These are phyloP conservation scores for Magallana ariakensis DNA, from an alignment of 1,140 invertebrate genomes.

Conservation along the genomic window DNA sequence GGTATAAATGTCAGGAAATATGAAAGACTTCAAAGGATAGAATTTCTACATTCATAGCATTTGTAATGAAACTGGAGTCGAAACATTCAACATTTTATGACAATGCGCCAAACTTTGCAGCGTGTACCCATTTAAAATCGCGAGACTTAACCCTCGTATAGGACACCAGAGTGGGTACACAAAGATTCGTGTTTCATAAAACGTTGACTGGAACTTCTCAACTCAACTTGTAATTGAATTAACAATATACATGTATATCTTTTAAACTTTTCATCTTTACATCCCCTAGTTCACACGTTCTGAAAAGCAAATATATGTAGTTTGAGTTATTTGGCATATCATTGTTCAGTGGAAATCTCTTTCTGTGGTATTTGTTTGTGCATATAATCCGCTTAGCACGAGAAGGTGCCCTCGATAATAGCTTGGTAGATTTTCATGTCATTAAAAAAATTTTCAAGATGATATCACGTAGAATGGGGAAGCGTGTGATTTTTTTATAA, in stretches of 20 bases:
- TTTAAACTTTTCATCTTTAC: slow-evolving; percentile 2
- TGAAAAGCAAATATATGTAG: slow-evolving; percentile 33
- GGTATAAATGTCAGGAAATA: background rate
- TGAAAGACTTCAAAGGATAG: background rate
- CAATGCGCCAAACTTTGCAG: background rate
- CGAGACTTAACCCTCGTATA: background rate
- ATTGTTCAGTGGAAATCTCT: background rate
- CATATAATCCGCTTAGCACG: slow-evolving; percentile 3
- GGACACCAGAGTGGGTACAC: background rate
- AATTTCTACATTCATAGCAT: slow-evolving; percentile 6
- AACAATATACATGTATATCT: background rate
- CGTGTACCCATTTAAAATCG: background rate
- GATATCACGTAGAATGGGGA: slow-evolving; percentile 1
- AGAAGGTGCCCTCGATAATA: slow-evolving; percentile 5
- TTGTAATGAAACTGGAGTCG: background rate
- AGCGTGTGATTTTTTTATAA: background rate
- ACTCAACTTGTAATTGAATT: slow-evolving; percentile 6
- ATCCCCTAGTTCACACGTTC: background rate
- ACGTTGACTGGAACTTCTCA: background rate
- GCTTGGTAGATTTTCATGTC: slow-evolving; percentile 1
- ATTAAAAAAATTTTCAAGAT: slow-evolving; percentile 9
- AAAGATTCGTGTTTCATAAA: background rate
- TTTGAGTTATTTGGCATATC: background rate
- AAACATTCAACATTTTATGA: slow-evolving; percentile 22
- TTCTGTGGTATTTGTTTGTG: slow-evolving; percentile 3